Percentiles rank a stretch among this genome's conserved stretches.
These are phyloP conservation scores for Crematogaster levior DNA, from an alignment of 2,888 invertebrate genomes.

Conservation along the genomic window DNA sequence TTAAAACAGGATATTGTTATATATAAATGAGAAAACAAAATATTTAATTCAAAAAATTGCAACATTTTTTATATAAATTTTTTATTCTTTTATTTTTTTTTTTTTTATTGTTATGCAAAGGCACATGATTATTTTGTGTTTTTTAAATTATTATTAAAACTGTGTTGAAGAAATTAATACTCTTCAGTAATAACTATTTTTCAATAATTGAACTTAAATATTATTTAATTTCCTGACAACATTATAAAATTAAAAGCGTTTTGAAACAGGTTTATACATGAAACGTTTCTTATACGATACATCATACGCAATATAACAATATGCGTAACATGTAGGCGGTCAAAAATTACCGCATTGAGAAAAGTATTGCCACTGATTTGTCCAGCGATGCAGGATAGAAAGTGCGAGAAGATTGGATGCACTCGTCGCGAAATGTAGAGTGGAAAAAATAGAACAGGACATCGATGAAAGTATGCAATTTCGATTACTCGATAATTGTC, in stretches of 20 bases:
- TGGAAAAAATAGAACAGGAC: constrained; percentile 75
- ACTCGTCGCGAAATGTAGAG: constrained; percentile 58
- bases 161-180: not conserved
- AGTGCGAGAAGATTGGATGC: constrained; percentile 70
- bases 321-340: not conserved
- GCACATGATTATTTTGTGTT: not conserved
- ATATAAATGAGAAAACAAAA: not conserved
- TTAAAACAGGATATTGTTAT: not conserved
- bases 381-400: constrained; percentile 71
- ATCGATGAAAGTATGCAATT: constrained; percentile 78
- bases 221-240: not conserved
- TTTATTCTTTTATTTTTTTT: not conserved
- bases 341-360: not conserved
- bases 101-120: not conserved
- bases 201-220: not conserved
- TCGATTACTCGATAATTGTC: constrained; percentile 52
- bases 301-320: not conserved
- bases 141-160: not conserved
- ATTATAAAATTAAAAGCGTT: not conserved
- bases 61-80: not conserved
- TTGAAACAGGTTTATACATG: not conserved
- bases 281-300: not conserved
- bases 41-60: not conserved
- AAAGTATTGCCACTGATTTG: constrained; percentile 54
- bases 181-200: not conserved